These are phyloP conservation scores for Leucophora obtusa DNA, from an alignment of 2,888 invertebrate genomes.

Conservation along the genomic window DNA sequence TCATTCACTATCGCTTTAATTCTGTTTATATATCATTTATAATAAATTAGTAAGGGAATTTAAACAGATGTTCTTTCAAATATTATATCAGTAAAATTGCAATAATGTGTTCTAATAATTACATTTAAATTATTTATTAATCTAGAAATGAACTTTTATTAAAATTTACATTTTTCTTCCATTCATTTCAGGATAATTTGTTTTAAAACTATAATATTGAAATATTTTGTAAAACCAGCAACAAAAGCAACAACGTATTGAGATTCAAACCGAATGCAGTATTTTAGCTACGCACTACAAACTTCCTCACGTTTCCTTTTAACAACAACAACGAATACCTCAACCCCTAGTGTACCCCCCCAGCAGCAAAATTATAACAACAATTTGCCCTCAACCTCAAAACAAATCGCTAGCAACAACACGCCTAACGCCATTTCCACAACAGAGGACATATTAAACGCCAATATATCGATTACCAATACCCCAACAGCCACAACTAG, in stretches of 20 bases:
- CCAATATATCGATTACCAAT: constrained; percentile 51
- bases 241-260: constrained; percentile 31
- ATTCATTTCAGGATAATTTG: constrained; percentile 52
- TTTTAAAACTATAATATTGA: constrained; percentile 19
- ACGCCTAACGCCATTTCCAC: constrained; percentile 64
- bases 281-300: constrained; percentile 76
- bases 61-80: not conserved
- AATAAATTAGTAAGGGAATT: not conserved
- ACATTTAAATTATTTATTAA: not conserved
- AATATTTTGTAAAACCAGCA: constrained; percentile 28
- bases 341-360: constrained; percentile 39
- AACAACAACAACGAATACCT: constrained; percentile 66
- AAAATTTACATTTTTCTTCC: not conserved
- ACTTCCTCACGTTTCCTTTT: constrained; percentile 76
- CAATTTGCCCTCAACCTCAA: constrained; percentile 53
- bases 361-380: constrained; percentile 21
- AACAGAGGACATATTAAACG: constrained; percentile 64
- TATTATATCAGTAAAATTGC: not conserved
- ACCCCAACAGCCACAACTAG: constrained; percentile 42
- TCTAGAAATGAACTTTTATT: not conserved
- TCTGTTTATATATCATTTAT: not conserved
- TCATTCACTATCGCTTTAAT: not conserved
- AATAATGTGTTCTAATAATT: not conserved
- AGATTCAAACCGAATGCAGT: constrained; percentile 74
- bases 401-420: constrained; percentile 12